These are phyloP conservation scores for Cheilosia scutellata DNA, from an alignment of 2,888 invertebrate species.

Conservation along the genomic window DNA sequence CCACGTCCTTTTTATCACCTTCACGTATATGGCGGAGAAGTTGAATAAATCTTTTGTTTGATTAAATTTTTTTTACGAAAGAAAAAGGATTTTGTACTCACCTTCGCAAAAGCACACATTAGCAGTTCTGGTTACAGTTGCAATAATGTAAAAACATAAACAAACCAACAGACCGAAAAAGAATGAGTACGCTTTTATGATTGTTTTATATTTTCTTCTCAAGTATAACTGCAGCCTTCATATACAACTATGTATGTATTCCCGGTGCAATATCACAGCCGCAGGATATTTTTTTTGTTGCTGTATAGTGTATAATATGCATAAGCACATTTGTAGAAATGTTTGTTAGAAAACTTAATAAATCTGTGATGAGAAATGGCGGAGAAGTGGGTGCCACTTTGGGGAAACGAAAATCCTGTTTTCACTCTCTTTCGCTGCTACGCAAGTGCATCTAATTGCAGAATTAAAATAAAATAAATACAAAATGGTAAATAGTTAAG, in stretches of 20 bases:
- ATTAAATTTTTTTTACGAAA: slow-evolving; percentile 38
- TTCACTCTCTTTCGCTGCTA: neutral
- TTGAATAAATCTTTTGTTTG: slow-evolving; percentile 51
- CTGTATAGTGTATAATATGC: neutral
- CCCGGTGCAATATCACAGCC: slow-evolving; percentile 24
- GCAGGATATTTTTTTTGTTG: slow-evolving; percentile 12
- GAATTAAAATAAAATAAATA: slow-evolving; percentile 29
- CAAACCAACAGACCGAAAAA: neutral
- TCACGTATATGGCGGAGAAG: slow-evolving; percentile 5
- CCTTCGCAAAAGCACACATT: slow-evolving; percentile 6
- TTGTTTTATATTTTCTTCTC: neutral
- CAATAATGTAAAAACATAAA: slow-evolving; percentile 6
- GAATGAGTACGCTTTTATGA: slow-evolving; percentile 23
- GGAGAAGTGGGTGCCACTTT: slow-evolving; percentile 16
- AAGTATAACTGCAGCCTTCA: slow-evolving; percentile 43
- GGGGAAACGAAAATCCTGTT: neutral
- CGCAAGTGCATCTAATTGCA: slow-evolving; percentile 25
- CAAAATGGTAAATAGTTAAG: neutral
- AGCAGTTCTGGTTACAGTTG: slow-evolving; percentile 13
- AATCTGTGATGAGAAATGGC: slow-evolving; percentile 3
- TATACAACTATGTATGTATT: slow-evolving; percentile 22
- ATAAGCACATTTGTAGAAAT: neutral
- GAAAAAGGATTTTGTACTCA: slow-evolving; percentile 13
- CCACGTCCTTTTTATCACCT: neutral
- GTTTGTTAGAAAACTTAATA: slow-evolving; percentile 12